Evolutionary conservation across 2,888 invertebrate species (phyloP).

Genomic region (Drosophila birchii): DNA sequence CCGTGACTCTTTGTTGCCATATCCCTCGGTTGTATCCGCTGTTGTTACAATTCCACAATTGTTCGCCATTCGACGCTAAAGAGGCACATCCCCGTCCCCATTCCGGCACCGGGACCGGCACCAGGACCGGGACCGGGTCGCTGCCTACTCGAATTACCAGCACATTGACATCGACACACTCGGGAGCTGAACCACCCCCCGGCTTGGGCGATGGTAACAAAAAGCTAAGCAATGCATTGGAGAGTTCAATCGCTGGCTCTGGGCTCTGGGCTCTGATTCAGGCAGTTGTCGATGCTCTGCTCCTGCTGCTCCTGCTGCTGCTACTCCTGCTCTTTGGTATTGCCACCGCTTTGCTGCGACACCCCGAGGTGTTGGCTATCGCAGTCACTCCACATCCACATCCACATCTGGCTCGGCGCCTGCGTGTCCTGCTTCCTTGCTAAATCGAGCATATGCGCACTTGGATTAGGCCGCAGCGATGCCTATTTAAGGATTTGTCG

Average conservation of each 20-base stretch:
- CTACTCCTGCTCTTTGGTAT: slow-evolving; percentile 14
- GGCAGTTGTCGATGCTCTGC: slow-evolving; percentile 51
- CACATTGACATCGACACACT: slow-evolving; percentile 43
- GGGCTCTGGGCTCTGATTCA: slow-evolving; percentile 48
- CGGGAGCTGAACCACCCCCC: slow-evolving; percentile 36
- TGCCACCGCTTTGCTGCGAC: slow-evolving; percentile 74
- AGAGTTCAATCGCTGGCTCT: slow-evolving; percentile 48
- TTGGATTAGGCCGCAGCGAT: slow-evolving; percentile 55
- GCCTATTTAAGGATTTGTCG: slow-evolving; percentile 39
- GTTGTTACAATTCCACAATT: slow-evolving; percentile 55
- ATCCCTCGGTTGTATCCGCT: slow-evolving; percentile 32
- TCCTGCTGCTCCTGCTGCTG: slow-evolving; percentile 25
- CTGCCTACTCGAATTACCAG: slow-evolving; percentile 47
- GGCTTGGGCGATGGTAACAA: slow-evolving; percentile 23
- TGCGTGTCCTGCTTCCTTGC: slow-evolving; percentile 7
- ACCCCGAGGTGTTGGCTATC: slow-evolving; percentile 84
- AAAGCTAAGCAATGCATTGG: slow-evolving; percentile 42
- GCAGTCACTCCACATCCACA: slow-evolving; percentile 83
- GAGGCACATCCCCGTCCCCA: slow-evolving; percentile 14
- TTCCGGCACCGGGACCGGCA: slow-evolving; percentile 4
- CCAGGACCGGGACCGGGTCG: background rate
- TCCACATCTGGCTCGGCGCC: slow-evolving; percentile 13
- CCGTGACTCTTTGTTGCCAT: slow-evolving; percentile 41
- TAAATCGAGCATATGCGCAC: slow-evolving; percentile 65
- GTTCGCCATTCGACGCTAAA: slow-evolving; percentile 22